Conservation (phyloP, 2,797 vertebrate genomes). For the Podarcis siculus region DNA sequence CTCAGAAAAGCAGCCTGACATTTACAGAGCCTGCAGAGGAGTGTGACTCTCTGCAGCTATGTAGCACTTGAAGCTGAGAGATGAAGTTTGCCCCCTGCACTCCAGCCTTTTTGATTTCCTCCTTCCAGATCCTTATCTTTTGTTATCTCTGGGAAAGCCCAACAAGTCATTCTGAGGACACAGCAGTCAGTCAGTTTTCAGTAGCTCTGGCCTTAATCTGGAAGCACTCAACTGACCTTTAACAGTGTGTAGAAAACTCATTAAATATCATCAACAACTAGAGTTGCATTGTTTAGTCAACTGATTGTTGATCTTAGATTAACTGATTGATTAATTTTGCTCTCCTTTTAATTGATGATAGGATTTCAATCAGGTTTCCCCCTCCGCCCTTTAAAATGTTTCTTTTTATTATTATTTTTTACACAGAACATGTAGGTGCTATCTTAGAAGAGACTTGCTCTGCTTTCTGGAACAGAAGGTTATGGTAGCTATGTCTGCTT, state of each 20-base stretch:
- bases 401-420: too few relatives aligned
- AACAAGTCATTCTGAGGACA: conserved; percentile 46
- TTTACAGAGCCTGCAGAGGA: neutral
- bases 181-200: conserved; percentile 37
- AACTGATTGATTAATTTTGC: neutral
- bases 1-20: neutral
- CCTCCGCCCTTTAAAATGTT: too few relatives aligned
- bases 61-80: neutral
- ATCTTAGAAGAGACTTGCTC: neutral
- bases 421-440: too few relatives aligned
- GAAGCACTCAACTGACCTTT: rapidly evolving
- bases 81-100: neutral
- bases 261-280: neutral
- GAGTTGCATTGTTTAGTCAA: neutral
- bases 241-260: neutral
- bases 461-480: neutral
- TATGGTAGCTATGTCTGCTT: neutral
- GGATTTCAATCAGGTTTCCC: too few relatives aligned
- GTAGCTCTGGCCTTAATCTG: neutral
- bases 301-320: neutral
- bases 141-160: conserved; percentile 38
- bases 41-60: conserved; percentile 25
- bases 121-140: conserved; percentile 33
- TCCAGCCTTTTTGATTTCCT: neutral
- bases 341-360: too few relatives aligned